Conservation (phyloP, 2,113 vertebrate genomes). For the Dasypus novemcinctus region DNA sequence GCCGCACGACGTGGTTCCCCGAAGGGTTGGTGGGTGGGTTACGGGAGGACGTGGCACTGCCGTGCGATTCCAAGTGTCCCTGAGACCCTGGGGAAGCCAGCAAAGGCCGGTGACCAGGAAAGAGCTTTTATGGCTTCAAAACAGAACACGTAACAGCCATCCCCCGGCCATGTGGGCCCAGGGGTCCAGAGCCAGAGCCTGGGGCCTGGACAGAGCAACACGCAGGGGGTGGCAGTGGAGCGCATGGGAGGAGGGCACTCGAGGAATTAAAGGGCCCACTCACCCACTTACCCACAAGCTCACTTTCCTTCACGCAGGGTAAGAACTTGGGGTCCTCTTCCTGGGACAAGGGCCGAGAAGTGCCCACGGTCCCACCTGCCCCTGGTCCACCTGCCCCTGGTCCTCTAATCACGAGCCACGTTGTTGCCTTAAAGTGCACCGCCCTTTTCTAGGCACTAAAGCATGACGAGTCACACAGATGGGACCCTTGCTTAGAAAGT, state of each 20-base stretch:
- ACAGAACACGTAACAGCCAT: not conserved
- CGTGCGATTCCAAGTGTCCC: not conserved
- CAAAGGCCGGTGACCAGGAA: not conserved
- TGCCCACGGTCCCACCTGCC: not conserved
- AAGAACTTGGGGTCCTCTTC: not conserved
- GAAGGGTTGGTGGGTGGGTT: not conserved
- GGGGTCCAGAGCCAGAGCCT: not conserved
- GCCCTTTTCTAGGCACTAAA: not conserved
- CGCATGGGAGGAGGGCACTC: not conserved
- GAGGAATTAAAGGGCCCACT: too few relatives aligned
- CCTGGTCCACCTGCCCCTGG: not conserved
- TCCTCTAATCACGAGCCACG: too few relatives aligned
- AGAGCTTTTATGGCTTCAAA: not conserved
- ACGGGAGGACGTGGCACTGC: not conserved
- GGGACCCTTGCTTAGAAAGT: not conserved
- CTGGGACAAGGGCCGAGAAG: not conserved
- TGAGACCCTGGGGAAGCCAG: not conserved
- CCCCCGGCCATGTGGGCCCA: not conserved
- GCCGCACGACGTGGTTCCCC: not conserved
- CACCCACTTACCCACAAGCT: not conserved
- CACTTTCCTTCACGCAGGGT: not conserved
- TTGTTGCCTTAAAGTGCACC: not conserved
- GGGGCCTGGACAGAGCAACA: not conserved
- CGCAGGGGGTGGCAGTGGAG: fast-evolving
- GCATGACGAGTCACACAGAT: not conserved